Evolutionary conservation across 2,797 vertebrate species (phyloP).

Genomic region (Anolis apletophallus): DNA sequence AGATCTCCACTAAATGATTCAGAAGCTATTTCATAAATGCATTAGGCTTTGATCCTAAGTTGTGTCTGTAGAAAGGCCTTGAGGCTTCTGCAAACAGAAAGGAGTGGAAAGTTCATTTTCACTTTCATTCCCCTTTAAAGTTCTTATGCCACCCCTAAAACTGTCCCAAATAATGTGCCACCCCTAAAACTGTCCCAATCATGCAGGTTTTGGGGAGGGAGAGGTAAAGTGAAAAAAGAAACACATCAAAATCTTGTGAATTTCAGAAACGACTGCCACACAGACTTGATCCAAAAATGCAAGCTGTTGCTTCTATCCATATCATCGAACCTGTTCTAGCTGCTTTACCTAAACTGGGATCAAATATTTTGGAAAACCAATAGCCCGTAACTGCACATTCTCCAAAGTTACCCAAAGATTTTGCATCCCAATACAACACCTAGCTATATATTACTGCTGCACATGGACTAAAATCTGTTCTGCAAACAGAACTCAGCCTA

Average conservation of each 20-base stretch:
- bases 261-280: not conserved
- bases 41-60: not conserved
- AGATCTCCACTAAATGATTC: not conserved
- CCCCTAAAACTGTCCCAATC: not conserved
- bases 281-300: not conserved
- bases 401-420: not conserved
- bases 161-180: not conserved
- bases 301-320: not conserved
- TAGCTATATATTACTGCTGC: not conserved
- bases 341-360: not conserved
- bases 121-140: not conserved
- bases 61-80: not conserved
- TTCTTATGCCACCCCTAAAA: not conserved
- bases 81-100: not conserved
- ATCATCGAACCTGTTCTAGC: not conserved
- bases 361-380: not conserved
- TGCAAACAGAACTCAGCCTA: too few species aligned
- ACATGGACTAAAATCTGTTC: too few species aligned
- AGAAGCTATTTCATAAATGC: not conserved
- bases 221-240: not conserved
- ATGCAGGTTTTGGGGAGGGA: not conserved
- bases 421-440: not conserved
- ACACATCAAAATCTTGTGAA: not conserved
- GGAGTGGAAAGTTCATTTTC: not conserved
- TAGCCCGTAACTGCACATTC: not conserved